Evolutionary conservation across 2,888 invertebrate species (phyloP), one percentile per base, ranked within the genome.

Genomic region (Hyppa rectilinea): DNA sequence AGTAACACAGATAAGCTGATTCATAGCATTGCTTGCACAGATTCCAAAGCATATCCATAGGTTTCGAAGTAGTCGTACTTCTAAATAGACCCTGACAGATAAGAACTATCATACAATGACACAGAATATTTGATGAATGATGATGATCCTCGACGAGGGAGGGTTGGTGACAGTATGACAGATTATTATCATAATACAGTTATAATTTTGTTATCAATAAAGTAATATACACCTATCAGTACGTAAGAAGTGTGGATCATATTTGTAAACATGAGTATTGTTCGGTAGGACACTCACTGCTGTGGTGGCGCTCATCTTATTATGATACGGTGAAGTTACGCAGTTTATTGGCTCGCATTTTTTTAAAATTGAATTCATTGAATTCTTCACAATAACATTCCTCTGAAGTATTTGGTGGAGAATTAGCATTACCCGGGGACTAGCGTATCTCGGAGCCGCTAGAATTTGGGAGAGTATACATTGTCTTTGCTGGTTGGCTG

Each of bases 261-360:
- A 55, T 80, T 76, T 71, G 67, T 71, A 76, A 79, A 79, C 45
- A 80, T 0, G 26, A 23, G 60, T 61, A 76, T 76, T 79, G 78
- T 79, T 71, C 17, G 55, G n/a, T 23, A 43, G 66, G 38, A n/a
- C 59, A 59, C 53, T 23, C 20, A 29, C 43, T 52, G 49, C 17
- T 29, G 26, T 17, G 29, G 43, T 52, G 36, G 9, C n/a, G n/a
- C 26, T 67, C 70, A 66, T 75, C 59, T 63, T 43, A 77, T 77
- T 77, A 60, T 47, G 79, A 53, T 45, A 40, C 45, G 45, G 31
- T 52, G 29, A 34, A 63, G 45, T 63, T 45, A 63, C 40, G 58
- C 36, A 23, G 59, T 31, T 38, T 66, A 10, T 66, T 62, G 31
- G 36, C 50, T 79, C 61, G 17, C 20, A 31, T 63, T 64, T 58